A percentile compares a stretch with the other conserved stretches of the same genome.
Conservation (phyloP, 2,888 invertebrate genomes). For the Drosophila fungiperda region DNA sequence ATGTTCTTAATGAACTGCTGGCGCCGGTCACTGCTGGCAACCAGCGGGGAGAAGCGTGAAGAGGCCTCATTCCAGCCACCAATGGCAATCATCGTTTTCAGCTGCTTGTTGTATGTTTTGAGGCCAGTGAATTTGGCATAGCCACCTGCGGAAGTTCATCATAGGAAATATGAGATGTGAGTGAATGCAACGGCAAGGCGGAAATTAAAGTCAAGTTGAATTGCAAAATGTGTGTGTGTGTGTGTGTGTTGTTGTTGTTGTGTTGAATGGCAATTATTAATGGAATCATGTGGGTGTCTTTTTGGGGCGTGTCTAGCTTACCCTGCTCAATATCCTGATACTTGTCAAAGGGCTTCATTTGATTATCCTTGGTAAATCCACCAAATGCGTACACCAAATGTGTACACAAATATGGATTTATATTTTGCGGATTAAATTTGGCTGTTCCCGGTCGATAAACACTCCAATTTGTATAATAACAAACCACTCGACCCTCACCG, state of each 20-base stretch:
- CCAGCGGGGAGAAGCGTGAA: constrained; percentile 93
- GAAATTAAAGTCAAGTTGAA: constrained; percentile 57
- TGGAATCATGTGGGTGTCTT: constrained; percentile 1
- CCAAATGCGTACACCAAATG: constrained; percentile 97
- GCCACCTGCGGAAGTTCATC: constrained; percentile 88
- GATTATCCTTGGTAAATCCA: constrained; percentile 95
- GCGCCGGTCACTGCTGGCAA: constrained; percentile 91
- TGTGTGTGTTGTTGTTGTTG: not conserved
- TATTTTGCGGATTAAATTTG: constrained; percentile 96
- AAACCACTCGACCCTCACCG: constrained; percentile 91
- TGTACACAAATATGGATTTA: constrained; percentile 97
- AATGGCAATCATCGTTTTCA: constrained; percentile 96
- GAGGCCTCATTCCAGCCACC: constrained; percentile 98
- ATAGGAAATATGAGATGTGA: not conserved
- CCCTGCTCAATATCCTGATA: constrained; percentile 98
- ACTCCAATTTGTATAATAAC: constrained; percentile 97
- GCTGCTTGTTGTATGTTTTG: constrained; percentile 95
- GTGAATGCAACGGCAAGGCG: constrained; percentile 13
- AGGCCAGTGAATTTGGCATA: constrained; percentile 97
- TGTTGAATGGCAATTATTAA: not conserved
- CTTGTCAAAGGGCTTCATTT: constrained; percentile 96
- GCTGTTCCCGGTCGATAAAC: constrained; percentile 96
- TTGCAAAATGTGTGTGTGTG: not conserved
- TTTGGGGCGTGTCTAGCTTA: constrained; percentile 81
- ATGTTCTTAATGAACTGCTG: constrained; percentile 93